Base-by-base conservation (phyloP, 2,113 vertebrate species). In the Tyto alba region DNA sequence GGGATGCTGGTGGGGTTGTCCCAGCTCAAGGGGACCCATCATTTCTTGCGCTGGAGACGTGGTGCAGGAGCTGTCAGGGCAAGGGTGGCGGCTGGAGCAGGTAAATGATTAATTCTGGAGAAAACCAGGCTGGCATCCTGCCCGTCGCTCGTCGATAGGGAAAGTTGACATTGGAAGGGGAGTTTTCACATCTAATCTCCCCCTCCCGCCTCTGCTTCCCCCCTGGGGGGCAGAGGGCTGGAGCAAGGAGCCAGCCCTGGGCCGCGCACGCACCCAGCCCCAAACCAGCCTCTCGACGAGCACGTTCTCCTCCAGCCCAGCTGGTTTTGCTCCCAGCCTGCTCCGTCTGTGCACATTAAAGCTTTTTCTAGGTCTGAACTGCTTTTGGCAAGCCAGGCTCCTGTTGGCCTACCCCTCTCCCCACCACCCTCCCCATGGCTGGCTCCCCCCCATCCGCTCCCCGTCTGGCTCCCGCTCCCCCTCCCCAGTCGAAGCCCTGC, bases 251-350 rank as follows among this genome's bases (percentile, higher is more conserved):
- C 52, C 76, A 55, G 91, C 92, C 73, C 47, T 1, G 6, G 89
- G 89, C 78, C 36, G 16, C 3, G 2, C 95, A 85, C 6, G 47
- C 95, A 84, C 88, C 84, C 90, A 78, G 88, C 94, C 82, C 86
- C 84, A 83, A 89, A 94, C 78, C 95, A 86, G 93, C 75, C 89
- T 81, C 89, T 91, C 13, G 21, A 81, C 10, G 47, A 85, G 94
- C 94, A 91, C 75, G 69, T 89, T 96, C 87, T 62, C 71, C 94
- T 69, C 92, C 89, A 90, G 89, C 96, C 96, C 95, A 91, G 96
- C 95, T 96, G 96, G 95, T 96, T 96, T 95, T 66, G 89, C 95
- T 93, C 93, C 77, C 92, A 96, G 95, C 96, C 96, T 96, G 95
- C 95, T 95, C 95, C 94, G 95, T 95, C 96, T 96, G 96, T 95